Conservation (phyloP, 2,797 vertebrate genomes). For the Halcyon chelicuti region DNA sequence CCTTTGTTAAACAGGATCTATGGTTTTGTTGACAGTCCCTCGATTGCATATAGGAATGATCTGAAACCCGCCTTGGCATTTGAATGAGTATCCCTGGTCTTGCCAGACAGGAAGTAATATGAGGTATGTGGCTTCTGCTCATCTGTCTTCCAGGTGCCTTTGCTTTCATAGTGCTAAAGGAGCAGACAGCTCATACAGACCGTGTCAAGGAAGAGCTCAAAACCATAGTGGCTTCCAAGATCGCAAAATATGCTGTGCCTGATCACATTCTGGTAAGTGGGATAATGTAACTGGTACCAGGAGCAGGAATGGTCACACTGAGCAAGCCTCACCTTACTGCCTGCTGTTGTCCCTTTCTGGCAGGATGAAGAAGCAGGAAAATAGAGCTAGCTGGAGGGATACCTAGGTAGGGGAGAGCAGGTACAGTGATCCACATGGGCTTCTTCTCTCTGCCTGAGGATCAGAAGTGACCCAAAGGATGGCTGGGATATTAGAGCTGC, state of each 20-base stretch:
- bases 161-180: conserved; percentile 92
- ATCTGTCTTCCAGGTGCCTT: conserved; percentile 85
- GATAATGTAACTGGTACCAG: background rate
- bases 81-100: background rate
- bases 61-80: background rate
- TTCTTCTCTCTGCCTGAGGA: background rate
- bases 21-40: background rate
- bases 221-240: conserved; percentile 85
- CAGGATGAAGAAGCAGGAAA: background rate
- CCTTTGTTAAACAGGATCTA: background rate
- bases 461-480: background rate
- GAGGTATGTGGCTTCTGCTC: background rate
- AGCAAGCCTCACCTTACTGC: background rate
- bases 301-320: background rate
- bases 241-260: conserved; percentile 94
- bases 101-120: background rate
- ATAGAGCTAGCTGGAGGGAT: background rate
- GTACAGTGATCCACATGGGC: background rate
- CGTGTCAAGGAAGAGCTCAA: conserved; percentile 82
- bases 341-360: background rate
- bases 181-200: conserved; percentile 61
- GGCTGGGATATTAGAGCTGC: background rate
- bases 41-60: background rate
- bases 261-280: conserved; percentile 90
- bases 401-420: background rate